Conservation (phyloP, 2,113 vertebrate genomes). For the Crotalus tigris region DNA sequence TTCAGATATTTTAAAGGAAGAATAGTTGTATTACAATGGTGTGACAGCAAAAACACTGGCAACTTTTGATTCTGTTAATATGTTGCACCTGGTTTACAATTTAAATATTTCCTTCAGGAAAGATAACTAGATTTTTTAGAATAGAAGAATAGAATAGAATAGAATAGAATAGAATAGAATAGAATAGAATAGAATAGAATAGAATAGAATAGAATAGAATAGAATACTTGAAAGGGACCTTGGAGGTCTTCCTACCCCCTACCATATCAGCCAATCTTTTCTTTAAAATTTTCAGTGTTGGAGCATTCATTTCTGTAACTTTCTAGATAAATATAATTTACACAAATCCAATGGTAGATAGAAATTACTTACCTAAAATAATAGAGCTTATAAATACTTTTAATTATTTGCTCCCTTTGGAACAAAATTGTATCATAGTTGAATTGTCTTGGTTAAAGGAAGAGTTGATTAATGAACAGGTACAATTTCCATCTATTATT, state of each 20-base stretch:
- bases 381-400: neutral
- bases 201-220: no score
- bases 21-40: neutral
- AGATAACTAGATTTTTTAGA: neutral
- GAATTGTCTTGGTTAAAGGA: neutral
- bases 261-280: no score
- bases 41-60: neutral
- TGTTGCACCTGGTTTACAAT: neutral
- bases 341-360: neutral
- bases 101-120: neutral
- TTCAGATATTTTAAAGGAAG: neutral
- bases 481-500: neutral
- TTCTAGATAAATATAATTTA: neutral
- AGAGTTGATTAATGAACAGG: neutral
- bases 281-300: no score
- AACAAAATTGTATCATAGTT: neutral
- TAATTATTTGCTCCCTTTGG: neutral
- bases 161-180: no score
- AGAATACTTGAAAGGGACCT: no score
- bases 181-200: no score
- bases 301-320: neutral
- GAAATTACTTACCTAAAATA: neutral
- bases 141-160: neutral
- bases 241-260: no score
- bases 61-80: neutral